phyloP scores from a whole-genome alignment of 2,888 invertebrate genomes.

The Limenitis camilla region DNA sequence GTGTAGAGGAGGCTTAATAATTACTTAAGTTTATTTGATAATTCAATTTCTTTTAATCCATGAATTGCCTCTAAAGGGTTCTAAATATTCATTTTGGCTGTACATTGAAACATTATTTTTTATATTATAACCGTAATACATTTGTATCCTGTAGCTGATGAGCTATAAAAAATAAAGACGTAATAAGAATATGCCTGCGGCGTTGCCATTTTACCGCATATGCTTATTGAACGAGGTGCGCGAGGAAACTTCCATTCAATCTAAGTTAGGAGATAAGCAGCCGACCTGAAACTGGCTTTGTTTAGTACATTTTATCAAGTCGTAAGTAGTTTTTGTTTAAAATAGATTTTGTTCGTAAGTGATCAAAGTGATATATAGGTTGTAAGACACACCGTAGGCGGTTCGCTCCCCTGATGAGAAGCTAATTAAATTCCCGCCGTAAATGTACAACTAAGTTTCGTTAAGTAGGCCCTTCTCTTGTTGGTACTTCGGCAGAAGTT shows the following conservation, averaged over 20 bases:
- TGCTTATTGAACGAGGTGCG: constrained; percentile 15
- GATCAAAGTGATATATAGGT: constrained; percentile 28
- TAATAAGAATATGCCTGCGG: constrained; percentile 15
- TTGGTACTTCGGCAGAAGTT: constrained; percentile 60
- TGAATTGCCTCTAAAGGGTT: too few relatives aligned
- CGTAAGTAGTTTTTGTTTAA: constrained; percentile 20
- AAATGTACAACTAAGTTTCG: constrained; percentile 56
- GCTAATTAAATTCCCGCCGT: constrained; percentile 64
- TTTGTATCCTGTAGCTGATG: constrained; percentile 9
- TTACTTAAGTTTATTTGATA: too few relatives aligned
- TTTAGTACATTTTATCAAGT: constrained; percentile 16
- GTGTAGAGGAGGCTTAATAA: too few relatives aligned
- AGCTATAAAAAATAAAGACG: constrained; percentile 19
- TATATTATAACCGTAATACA: constrained; percentile 7
- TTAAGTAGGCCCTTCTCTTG: constrained; percentile 57
- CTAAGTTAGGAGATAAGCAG: constrained; percentile 37
- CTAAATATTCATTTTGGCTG: background rate
- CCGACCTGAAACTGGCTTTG: constrained; percentile 16
- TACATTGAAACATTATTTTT: constrained; percentile 13
- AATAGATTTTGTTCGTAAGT: constrained; percentile 18
- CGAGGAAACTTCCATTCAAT: constrained; percentile 38
- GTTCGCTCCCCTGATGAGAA: constrained; percentile 43
- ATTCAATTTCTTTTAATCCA: too few relatives aligned
- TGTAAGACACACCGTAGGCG: constrained; percentile 24
- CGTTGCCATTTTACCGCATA: constrained; percentile 16